Conservation (phyloP, 2,797 vertebrate species). For the Cheirogaleus major region DNA sequence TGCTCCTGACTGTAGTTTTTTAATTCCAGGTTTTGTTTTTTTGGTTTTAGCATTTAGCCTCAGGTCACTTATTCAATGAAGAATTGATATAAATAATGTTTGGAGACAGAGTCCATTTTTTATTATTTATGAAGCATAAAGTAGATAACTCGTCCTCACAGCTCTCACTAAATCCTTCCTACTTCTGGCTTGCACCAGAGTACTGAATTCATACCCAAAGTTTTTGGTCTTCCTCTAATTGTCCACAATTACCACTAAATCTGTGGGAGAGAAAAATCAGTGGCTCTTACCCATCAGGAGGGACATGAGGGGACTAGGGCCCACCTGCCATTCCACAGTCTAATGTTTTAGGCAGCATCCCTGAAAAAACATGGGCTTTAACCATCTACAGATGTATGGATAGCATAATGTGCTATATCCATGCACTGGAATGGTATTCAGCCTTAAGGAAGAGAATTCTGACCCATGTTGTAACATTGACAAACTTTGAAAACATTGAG, state of each 20-base stretch:
- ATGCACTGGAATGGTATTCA: not conserved
- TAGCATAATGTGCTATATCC: not conserved
- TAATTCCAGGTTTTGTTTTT: constrained; percentile 48
- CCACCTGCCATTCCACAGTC: not conserved
- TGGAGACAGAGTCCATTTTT: constrained; percentile 52
- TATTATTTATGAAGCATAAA: constrained; percentile 61
- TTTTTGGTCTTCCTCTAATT: not conserved
- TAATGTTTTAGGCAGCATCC: not conserved
- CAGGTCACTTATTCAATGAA: constrained; percentile 55
- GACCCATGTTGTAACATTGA: not conserved
- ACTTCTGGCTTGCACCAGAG: not conserved
- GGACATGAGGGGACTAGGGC: not conserved
- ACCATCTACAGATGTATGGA: not conserved
- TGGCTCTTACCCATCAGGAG: not conserved
- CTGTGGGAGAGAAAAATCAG: not conserved
- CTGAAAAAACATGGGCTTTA: not conserved
- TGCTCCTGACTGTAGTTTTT: constrained; percentile 10
- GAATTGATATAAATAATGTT: constrained; percentile 57
- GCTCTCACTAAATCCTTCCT: constrained; percentile 37
- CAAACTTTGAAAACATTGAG: not conserved
- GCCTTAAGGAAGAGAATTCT: not conserved
- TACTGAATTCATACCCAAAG: not conserved
- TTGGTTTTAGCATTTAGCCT: constrained; percentile 53
- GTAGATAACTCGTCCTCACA: constrained; percentile 46
- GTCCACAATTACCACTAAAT: not conserved